Percentiles rank a stretch among this genome's conserved stretches.
These are phyloP conservation scores for Mustelus asterias DNA, from an alignment of 2,113 vertebrate genomes.

Conservation along the genomic window DNA sequence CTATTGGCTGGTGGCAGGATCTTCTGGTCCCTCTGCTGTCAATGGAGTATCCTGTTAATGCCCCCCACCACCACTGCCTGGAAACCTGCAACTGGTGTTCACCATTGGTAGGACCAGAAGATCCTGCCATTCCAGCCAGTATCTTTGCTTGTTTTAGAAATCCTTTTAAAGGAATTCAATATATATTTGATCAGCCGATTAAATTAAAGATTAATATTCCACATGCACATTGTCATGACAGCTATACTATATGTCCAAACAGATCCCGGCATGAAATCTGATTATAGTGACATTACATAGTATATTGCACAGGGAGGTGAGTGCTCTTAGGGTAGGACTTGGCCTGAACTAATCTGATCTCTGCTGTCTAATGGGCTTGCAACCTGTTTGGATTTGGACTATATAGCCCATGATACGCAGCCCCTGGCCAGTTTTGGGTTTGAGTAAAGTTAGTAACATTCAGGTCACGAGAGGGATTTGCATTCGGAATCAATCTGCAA, in stretches of 20 bases:
- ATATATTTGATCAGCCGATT: too few species aligned
- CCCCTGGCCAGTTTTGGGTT: not conserved
- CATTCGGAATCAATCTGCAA: not conserved
- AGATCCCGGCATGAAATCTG: not conserved
- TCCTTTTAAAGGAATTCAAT: too few species aligned
- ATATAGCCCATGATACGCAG: not conserved
- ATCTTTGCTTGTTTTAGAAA: too few species aligned
- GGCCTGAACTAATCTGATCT: not conserved
- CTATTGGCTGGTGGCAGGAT: too few species aligned
- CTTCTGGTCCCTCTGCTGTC: too few species aligned
- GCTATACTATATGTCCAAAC: not conserved
- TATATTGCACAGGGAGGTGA: not conserved
- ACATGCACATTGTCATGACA: too few species aligned
- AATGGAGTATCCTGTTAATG: too few species aligned
- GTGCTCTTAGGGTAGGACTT: not conserved
- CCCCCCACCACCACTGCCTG: too few species aligned
- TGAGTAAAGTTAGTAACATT: not conserved
- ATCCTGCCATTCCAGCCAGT: too few species aligned
- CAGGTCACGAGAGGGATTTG: not conserved
- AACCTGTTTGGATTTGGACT: not conserved
- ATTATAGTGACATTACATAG: not conserved
- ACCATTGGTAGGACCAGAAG: too few species aligned
- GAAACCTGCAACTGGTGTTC: too few species aligned
- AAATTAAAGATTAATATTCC: too few species aligned
- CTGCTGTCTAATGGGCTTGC: not conserved